phyloP scores from a whole-genome alignment of 2,888 invertebrate species.

The Rhamnusium bicolor region DNA sequence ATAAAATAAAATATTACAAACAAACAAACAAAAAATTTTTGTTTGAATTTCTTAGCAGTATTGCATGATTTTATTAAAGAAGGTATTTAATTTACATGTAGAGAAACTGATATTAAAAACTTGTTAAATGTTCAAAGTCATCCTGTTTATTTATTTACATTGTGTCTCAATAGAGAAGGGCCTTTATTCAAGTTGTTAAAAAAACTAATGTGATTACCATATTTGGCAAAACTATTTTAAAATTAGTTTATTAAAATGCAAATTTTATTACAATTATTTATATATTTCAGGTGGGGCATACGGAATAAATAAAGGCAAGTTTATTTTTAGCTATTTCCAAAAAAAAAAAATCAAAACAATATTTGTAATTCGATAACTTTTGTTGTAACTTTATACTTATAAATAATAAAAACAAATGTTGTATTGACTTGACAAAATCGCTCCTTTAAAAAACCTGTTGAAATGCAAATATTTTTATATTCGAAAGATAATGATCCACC shows the following conservation, averaged over 20 bases:
- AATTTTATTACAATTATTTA: conserved; percentile 8
- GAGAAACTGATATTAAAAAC: background rate
- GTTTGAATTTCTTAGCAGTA: too few species aligned
- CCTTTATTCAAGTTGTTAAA: background rate
- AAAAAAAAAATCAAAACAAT: conserved; percentile 18
- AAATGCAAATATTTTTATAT: conserved; percentile 35
- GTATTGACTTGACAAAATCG: conserved; percentile 4
- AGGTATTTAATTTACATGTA: too few species aligned
- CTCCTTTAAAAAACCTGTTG: conserved; percentile 33
- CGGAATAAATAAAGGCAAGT: conserved; percentile 46
- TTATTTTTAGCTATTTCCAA: conserved; percentile 43
- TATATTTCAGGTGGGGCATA: conserved; percentile 23
- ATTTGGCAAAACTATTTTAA: background rate
- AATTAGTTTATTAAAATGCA: conserved; percentile 7
- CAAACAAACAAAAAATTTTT: too few species aligned
- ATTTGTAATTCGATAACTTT: conserved; percentile 2
- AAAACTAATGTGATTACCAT: background rate
- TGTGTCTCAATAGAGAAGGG: background rate
- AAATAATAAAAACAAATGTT: background rate
- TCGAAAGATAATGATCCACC: conserved; percentile 39
- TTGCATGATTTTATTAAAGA: too few species aligned
- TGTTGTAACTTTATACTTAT: conserved; percentile 7
- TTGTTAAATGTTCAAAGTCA: background rate
- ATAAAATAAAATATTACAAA: too few species aligned
- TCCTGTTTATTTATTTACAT: background rate